Base-by-base conservation (phyloP, 1,140 invertebrate species). In the Pachypeltis micranthus region DNA sequence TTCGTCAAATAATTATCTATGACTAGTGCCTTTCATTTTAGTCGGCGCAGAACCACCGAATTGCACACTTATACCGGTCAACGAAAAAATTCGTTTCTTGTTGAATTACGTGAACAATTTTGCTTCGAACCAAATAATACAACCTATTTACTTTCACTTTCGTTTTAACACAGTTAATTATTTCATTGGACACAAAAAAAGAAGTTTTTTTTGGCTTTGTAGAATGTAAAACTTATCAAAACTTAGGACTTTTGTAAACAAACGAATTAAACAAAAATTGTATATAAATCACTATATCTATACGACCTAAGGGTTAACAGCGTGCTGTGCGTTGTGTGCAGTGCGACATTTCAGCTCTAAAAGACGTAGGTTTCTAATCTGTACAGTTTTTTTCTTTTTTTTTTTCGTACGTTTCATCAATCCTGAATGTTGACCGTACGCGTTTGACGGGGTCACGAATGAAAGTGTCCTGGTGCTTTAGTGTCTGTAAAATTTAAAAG, bases 51-150 rank as follows among this genome's bases (percentile, higher is more conserved):
- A 51, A 51, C 31, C 47, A 51, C 47, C 47, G 47, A 51, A 51
- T 51, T 51, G 47, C 47, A 51, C 47, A 21, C 47, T 10, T 21
- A 51, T 51, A 51, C 47, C 47, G 47, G 47, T 51, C 21, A 7
- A 39, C 7, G 31, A 39, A 51, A n/a, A 51, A 51, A 51, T 51
- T 51, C 47, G 47, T 51, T 51, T n/a, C n/a, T n/a, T n/a, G n/a
- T n/a, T n/a, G n/a, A 51, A 14, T 10, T 10, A 14, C 23, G 47
- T 51, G n/a, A n/a, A n/a, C n/a, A n/a, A n/a, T 51, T 21, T 51
- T 21, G 7, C n/a, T 51, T 51, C 47, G 21, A 51, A 14, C 47
- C 21, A 16, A 10, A 39, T 39, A 10, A 39, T n/a, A 51, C 47
- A 51, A 51, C 47, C 47, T 51, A 21, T 51, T 51, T 21, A 51